A percentile compares a stretch with the other conserved stretches of the same genome.
Conservation (phyloP, 2,113 vertebrate genomes). For the Rhinopomastus cyanomelas region DNA sequence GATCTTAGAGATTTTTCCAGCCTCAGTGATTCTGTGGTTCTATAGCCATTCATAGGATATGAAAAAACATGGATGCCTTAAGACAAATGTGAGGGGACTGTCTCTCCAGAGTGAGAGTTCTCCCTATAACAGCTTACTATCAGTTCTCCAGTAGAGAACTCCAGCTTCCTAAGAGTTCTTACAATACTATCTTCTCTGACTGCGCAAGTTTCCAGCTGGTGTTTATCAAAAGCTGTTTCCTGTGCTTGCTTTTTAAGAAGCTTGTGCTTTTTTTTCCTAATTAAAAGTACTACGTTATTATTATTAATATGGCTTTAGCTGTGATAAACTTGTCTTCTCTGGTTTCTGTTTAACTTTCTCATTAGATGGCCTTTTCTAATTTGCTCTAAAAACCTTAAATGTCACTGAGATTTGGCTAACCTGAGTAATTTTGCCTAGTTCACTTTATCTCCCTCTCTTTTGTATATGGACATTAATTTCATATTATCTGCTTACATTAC, state of each 20-base stretch:
- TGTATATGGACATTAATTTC: neutral
- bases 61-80: neutral
- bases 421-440: neutral
- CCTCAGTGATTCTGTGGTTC: no score
- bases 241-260: neutral
- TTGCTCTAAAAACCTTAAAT: neutral
- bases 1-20: no score
- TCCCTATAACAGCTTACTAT: neutral
- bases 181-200: neutral
- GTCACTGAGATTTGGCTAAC: neutral
- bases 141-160: neutral
- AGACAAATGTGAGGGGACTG: fast-evolving
- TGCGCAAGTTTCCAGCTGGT: neutral
- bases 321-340: neutral
- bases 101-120: neutral
- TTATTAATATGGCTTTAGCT: neutral
- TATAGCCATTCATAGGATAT: neutral
- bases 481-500: neutral
- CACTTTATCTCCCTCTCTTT: neutral
- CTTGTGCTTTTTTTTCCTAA: neutral
- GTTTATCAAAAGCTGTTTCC: neutral
- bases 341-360: neutral
- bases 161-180: neutral
- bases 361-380: neutral
- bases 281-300: no score